Evolutionary conservation across 1,140 invertebrate species (phyloP), one percentile per base, ranked within the genome.

Genomic region (Trichogramma pretiosum): DNA sequence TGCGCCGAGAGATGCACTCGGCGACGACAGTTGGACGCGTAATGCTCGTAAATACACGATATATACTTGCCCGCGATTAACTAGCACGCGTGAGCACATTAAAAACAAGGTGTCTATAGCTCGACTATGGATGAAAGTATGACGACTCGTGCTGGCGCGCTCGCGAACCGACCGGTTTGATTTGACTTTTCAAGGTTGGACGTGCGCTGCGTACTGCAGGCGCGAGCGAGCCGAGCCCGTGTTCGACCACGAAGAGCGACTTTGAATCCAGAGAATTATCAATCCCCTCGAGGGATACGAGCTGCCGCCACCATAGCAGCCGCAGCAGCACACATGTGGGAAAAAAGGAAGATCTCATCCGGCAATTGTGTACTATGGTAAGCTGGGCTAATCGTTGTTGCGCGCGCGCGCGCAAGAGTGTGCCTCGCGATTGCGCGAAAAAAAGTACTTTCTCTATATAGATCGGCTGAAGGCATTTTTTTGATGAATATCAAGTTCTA

Each of bases 181-280:
- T 50, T 49, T 43, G 30, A 41, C 47, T 53, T n/a, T 54, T 54
- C 54, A 56, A 58, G 56, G 50, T 50, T 55, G 48, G 10, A n/a
- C n/a, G n/a, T n/a, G n/a, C n/a, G n/a, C n/a, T n/a, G n/a, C 36
- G 21, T 13, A 13, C 24, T 9, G 21, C 21, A 3, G 3, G 8
- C 0, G 13, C 5, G 22, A 33, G 18, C n/a, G n/a, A n/a, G n/a
- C n/a, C n/a, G n/a, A n/a, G n/a, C n/a, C n/a, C n/a, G n/a, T n/a
- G n/a, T n/a, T n/a, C n/a, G n/a, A n/a, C n/a, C n/a, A n/a, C n/a
- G n/a, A n/a, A n/a, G n/a, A n/a, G n/a, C n/a, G n/a, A n/a, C n/a
- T n/a, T n/a, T n/a, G n/a, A n/a, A n/a, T n/a, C n/a, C n/a, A n/a
- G n/a, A n/a, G n/a, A n/a, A n/a, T n/a, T n/a, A n/a, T n/a, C n/a